Base-by-base conservation (phyloP, 2,113 vertebrate species). In the Pristiophorus japonicus region DNA sequence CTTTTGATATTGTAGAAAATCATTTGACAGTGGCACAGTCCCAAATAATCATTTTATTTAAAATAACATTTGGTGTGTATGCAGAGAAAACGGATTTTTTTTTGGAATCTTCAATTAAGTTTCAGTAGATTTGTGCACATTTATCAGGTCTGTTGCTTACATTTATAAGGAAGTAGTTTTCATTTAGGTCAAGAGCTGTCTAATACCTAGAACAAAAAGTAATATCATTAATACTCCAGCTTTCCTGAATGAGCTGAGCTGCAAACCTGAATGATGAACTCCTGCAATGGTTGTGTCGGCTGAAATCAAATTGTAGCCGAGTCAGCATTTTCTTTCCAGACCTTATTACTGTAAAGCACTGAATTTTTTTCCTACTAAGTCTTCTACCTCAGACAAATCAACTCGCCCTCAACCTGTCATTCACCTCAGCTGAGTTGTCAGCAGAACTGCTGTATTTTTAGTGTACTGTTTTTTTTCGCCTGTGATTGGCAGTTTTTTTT, bases 201-300 rank as follows among this genome's bases (percentile, higher is more conserved):
- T 94, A 51, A 70, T 70, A 70, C 65, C 66, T 51, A 16, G 66
- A 94, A 67, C 66, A 70, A 94, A 70, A 94, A 94, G 93, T 51
- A 94, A 94, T 94, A 70, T 70, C 93, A 94, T 94, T 97, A 97
- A 96, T 97, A 97, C 87, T 97, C 97, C 97, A 97, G 96, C 96
- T 96, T 97, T 97, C 97, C 97, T 97, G 97, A 98, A 98, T 96
- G 97, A 97, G 97, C 97, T 98, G 97, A 98, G 98, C 97, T 97
- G 97, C 97, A 97, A 97, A 98, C 98, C 97, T 98, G 98, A 98
- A 98, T 98, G 98, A 98, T 98, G 98, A 98, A 98, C 97, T 98
- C 97, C 96, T 97, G 97, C 98, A 98, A 98, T 98, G 98, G 97
- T 98, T 97, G 97, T 98, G 98, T 98, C 98, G 98, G 98, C 98